Conservation (phyloP, 2,888 invertebrate genomes). For the Oxyteleia sp. region DNA sequence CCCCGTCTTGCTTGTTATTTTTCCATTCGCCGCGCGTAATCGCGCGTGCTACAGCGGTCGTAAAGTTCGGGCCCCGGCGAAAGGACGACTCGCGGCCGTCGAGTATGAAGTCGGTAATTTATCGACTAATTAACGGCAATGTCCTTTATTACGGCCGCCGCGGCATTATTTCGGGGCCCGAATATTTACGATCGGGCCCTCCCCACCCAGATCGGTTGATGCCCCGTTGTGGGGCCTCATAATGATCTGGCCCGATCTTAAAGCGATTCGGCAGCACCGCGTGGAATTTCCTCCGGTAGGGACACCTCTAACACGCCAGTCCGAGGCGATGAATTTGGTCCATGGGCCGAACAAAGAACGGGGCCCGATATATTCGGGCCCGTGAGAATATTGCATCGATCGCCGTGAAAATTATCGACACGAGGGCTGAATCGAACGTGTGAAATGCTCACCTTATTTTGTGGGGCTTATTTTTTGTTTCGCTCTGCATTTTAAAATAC, state of each 20-base stretch:
- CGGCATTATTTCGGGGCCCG: constrained; percentile 85
- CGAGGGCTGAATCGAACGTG: constrained; percentile 56
- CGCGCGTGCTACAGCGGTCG: constrained; percentile 59
- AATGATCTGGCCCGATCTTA: constrained; percentile 85
- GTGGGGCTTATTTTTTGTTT: constrained; percentile 4
- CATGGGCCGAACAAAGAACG: constrained; percentile 69
- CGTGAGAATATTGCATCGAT: constrained; percentile 70
- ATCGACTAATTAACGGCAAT: constrained; percentile 87
- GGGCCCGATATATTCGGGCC: constrained; percentile 60
- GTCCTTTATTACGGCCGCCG: constrained; percentile 87
- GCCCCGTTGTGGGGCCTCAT: constrained; percentile 81
- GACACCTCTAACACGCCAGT: constrained; percentile 59
- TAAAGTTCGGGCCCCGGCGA: constrained; percentile 56
- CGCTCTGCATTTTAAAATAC: too few relatives aligned
- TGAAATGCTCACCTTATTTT: constrained; percentile 70
- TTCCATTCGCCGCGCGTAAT: constrained; percentile 46
- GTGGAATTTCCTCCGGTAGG: constrained; percentile 81
- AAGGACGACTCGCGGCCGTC: constrained; percentile 79
- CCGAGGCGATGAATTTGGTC: constrained; percentile 60
- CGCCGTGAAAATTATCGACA: constrained; percentile 63
- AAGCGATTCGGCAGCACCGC: constrained; percentile 79
- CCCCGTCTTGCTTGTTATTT: constrained; percentile 51
- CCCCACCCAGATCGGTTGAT: constrained; percentile 47
- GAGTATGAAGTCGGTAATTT: constrained; percentile 86
- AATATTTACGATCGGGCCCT: constrained; percentile 85